phyloP scores from a whole-genome alignment of 2,888 invertebrate species.

The Entomobrya multifasciata region DNA sequence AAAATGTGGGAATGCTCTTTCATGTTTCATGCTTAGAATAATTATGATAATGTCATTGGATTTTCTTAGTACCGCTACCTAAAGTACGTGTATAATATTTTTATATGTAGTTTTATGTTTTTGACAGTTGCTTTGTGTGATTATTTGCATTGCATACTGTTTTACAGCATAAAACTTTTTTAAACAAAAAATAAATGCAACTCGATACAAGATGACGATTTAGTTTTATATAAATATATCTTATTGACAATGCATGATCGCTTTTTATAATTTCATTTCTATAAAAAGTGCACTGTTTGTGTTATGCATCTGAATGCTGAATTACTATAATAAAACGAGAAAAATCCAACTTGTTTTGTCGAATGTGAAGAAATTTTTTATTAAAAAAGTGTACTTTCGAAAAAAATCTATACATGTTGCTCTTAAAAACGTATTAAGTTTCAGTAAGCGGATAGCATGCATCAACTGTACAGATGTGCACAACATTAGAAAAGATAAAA shows the following conservation, averaged over 20 bases:
- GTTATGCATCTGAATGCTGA: too few relatives aligned
- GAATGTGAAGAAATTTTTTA: neutral
- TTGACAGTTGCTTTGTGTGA: neutral
- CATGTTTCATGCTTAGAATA: neutral
- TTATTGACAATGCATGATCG: neutral
- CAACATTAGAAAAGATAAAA: slow-evolving; percentile 10
- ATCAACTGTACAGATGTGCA: neutral
- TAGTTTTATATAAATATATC: neutral
- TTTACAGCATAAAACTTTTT: too few relatives aligned
- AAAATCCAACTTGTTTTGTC: neutral
- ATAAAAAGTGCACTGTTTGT: too few relatives aligned
- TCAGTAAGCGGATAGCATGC: neutral
- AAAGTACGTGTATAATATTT: too few relatives aligned
- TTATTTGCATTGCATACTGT: too few relatives aligned
- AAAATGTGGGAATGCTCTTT: slow-evolving; percentile 17
- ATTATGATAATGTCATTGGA: slow-evolving; percentile 39
- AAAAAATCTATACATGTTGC: too few relatives aligned
- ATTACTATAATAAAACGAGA: neutral
- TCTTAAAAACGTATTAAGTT: slow-evolving; percentile 15
- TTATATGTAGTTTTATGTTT: too few relatives aligned
- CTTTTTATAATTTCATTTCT: too few relatives aligned
- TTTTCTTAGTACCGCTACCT: neutral
- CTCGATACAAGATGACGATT: too few relatives aligned
- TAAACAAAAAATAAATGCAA: too few relatives aligned
- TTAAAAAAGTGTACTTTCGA: neutral